These are phyloP conservation scores for Penaeus japonicus DNA, from an alignment of 1,140 invertebrate genomes.

Conservation along the genomic window DNA sequence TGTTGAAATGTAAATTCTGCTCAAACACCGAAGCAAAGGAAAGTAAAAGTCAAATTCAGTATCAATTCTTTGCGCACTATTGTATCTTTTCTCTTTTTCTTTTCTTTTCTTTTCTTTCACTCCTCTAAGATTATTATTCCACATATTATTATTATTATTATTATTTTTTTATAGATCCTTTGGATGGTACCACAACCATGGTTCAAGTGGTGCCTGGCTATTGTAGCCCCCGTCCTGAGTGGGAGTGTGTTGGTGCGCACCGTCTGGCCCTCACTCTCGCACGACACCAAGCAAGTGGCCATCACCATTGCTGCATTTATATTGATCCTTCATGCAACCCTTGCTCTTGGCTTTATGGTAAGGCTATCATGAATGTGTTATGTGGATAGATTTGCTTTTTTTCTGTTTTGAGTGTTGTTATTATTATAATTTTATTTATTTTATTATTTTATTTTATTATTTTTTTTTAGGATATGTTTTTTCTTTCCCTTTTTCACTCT, in stretches of 20 bases:
- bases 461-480: too few relatives aligned
- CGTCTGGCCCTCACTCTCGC: conserved; percentile 78
- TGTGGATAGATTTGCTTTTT: too few relatives aligned
- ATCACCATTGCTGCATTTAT: conserved; percentile 74
- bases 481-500: too few relatives aligned
- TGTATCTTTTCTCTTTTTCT: too few relatives aligned
- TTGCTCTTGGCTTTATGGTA: conserved; percentile 87
- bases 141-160: not conserved
- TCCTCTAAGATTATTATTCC: not conserved
- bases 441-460: too few relatives aligned
- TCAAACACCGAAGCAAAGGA: too few relatives aligned
- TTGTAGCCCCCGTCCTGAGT: conserved; percentile 80
- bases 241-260: conserved; percentile 85
- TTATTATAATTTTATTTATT: too few relatives aligned
- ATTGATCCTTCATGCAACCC: conserved; percentile 78
- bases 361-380: conserved; percentile 48
- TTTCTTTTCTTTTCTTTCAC: too few relatives aligned
- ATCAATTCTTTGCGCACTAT: too few relatives aligned
- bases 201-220: conserved; percentile 87
- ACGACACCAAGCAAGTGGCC: conserved; percentile 69
- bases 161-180: conserved; percentile 69
- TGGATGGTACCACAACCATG: conserved; percentile 85
- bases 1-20: not conserved
- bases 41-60: too few relatives aligned
- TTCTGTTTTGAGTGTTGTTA: too few relatives aligned